These are phyloP conservation scores for Euura saliciscinereae DNA, from an alignment of 1,140 invertebrate genomes.

Conservation along the genomic window DNA sequence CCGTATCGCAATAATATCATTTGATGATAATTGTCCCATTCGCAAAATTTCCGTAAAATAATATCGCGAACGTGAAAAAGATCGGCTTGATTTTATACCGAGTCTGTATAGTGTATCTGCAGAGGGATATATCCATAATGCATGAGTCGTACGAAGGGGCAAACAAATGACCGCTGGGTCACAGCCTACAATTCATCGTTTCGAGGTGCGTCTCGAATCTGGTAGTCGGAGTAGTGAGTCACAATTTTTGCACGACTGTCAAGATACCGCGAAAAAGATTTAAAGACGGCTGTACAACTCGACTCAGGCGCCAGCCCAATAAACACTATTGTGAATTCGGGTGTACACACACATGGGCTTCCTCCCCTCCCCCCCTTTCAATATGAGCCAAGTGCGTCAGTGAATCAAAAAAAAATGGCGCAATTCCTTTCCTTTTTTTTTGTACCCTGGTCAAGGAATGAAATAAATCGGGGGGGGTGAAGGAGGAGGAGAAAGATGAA, in stretches of 20 bases:
- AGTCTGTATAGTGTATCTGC: neutral
- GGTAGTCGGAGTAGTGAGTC: neutral
- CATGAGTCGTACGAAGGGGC: neutral
- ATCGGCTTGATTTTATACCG: neutral
- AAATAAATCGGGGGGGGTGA: neutral
- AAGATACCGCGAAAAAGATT: neutral
- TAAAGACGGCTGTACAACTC: no score
- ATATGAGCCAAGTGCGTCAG: no score
- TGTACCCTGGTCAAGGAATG: no score
- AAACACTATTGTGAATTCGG: no score
- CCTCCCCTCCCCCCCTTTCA: neutral
- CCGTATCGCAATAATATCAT: no score
- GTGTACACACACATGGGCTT: neutral
- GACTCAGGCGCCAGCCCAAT: no score
- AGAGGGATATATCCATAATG: neutral
- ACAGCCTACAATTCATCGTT: neutral
- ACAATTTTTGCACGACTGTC: neutral
- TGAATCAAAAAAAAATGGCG: no score
- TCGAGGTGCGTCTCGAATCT: neutral
- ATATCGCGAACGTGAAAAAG: neutral
- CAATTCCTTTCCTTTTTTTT: no score
- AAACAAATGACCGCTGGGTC: slow-evolving; percentile 1
- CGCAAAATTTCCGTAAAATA: no score
- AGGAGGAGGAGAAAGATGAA: neutral
- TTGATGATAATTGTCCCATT: no score